Base-by-base conservation (phyloP, 2,797 vertebrate genomes). In the Xerus rutilus region DNA sequence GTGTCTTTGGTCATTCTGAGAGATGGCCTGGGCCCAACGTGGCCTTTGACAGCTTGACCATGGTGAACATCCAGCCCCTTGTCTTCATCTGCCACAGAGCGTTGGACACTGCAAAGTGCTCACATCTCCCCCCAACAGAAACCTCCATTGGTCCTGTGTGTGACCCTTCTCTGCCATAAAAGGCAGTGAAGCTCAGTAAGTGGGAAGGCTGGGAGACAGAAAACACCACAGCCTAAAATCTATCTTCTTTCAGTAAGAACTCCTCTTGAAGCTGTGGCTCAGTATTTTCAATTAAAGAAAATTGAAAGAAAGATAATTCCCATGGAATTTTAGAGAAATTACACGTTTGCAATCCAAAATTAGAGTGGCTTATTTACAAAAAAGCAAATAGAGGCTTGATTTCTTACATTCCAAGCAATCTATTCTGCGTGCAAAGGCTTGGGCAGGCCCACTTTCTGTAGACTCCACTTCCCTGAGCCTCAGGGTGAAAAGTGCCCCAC, bases 281-380 rank as follows among this genome's bases (percentile, higher is more conserved):
- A 32, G 9, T 83, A 7, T 87, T 94, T 86, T 79, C 81, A 54
- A 30, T 70, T 32, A 64, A 45, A 73, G 28, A 64, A 74, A 43
- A 69, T n/a, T 45, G 32, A 84, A 93, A 89, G 78, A 32, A 78
- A 62, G 54, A 54, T 67, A 89, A 43, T 32, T 73, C 78, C 67
- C 39, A n/a, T 52, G 59, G 79, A 87, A 67, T 84, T 94, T 90
- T 74, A 76, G 70, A 90, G 32, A 39, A 88, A 76, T 73, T 94
- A 20, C 5, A 1, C 89, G 95, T 96, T 93, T 70, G 14, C 87
- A 89, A 64, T 87, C 23, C 49, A 85, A 5, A 90, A 54, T 90
- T 45, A n/a, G 81, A 93, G 25, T 57, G 84, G 3, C 25, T 74
- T 85, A n/a, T 90, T 52, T 92, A 1, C 76, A 93, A 84, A 93